Percentiles rank a stretch among this genome's conserved stretches.
Evolutionary conservation across 2,113 vertebrate species (phyloP).

Genomic region (Syrrhaptes paradoxus): DNA sequence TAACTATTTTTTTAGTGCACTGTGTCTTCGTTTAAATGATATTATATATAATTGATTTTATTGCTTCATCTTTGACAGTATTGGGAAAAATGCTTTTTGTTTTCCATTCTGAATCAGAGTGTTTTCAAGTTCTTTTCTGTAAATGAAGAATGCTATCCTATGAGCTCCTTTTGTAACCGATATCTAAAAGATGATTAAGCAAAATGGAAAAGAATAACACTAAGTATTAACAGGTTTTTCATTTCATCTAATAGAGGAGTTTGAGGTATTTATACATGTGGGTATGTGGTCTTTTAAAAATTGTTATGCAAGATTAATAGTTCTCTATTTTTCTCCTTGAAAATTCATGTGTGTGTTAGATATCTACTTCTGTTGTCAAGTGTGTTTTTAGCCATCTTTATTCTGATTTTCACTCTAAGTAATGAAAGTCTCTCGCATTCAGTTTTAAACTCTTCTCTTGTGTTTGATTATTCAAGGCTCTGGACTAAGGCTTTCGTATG

Average conservation of each 20-base stretch:
- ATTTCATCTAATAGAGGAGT: background rate
- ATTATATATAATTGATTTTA: background rate
- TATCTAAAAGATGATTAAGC: background rate
- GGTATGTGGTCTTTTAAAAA: background rate
- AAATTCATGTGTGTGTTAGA: background rate
- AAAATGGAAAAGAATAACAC: background rate
- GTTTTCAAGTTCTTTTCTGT: background rate
- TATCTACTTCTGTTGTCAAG: background rate
- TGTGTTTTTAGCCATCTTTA: background rate
- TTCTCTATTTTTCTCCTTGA: background rate
- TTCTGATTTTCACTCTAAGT: background rate
- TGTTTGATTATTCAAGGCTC: background rate
- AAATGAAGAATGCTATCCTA: background rate
- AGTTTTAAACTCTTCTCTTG: background rate
- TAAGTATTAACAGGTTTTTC: background rate
- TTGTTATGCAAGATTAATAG: background rate
- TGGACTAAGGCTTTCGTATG: background rate
- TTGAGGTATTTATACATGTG: background rate
- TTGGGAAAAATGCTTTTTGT: background rate
- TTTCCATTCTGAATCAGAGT: background rate
- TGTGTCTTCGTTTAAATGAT: background rate
- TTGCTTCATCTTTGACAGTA: background rate
- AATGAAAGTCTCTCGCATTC: background rate
- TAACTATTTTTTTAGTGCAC: background rate
- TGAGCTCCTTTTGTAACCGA: background rate